Evolutionary conservation across 2,113 vertebrate species (phyloP).

Genomic region (Forbesichthys agassizii): DNA sequence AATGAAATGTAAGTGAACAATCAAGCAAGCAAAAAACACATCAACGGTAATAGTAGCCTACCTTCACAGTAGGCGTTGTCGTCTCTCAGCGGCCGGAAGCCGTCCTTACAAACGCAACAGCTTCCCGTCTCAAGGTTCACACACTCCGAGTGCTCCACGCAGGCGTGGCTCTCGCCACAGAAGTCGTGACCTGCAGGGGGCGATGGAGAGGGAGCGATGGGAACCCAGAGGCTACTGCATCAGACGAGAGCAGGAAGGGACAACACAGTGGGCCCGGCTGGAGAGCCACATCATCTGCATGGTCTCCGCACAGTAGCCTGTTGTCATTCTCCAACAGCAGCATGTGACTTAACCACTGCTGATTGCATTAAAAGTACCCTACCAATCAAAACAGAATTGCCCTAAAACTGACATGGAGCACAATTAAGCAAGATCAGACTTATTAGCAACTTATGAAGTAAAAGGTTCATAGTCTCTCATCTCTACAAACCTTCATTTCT

Average conservation of each 20-base stretch:
- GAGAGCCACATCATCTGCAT: neutral
- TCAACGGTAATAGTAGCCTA: constrained; percentile 50
- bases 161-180: constrained; percentile 87
- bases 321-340: neutral
- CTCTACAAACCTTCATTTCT: too few relatives aligned
- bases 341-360: neutral
- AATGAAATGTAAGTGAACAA: too few relatives aligned
- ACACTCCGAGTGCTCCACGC: constrained; percentile 92
- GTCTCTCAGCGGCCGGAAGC: constrained; percentile 89
- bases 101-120: constrained; percentile 89
- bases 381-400: neutral
- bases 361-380: neutral
- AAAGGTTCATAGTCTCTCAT: too few relatives aligned
- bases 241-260: constrained; percentile 6
- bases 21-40: too few relatives aligned
- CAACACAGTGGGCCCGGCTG: constrained; percentile 6
- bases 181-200: constrained; percentile 89
- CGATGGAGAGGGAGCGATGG: constrained; percentile 32
- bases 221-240: constrained; percentile 23
- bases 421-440: neutral
- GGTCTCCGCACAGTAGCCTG: too few relatives aligned
- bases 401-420: neutral
- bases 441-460: too few relatives aligned
- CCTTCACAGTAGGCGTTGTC: constrained; percentile 98
- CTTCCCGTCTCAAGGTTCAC: constrained; percentile 90